These are phyloP conservation scores for Acrossocheilus wenchowensis DNA, from an alignment of 2,797 vertebrate genomes.

Conservation along the genomic window DNA sequence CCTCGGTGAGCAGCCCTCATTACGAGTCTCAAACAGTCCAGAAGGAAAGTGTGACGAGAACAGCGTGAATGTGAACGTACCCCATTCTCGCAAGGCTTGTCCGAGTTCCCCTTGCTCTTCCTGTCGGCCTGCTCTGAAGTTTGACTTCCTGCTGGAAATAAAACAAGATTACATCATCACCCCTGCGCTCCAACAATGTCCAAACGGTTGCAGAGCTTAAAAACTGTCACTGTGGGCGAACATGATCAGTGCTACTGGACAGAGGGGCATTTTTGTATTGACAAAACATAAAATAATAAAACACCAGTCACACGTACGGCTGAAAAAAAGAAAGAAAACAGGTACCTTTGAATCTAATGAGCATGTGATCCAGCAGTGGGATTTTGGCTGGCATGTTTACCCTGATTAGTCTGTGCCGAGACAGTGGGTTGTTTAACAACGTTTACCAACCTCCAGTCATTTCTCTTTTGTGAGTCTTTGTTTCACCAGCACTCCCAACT, in stretches of 20 bases:
- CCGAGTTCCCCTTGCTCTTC: slow-evolving; percentile 45
- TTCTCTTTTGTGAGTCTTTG: slow-evolving; percentile 44
- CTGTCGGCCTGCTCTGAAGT: slow-evolving; percentile 50
- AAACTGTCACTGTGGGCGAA: neutral
- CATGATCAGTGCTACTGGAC: neutral
- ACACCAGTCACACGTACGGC: neutral
- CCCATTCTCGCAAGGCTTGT: slow-evolving; percentile 54
- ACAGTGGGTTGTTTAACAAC: slow-evolving; percentile 22
- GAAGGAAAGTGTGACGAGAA: slow-evolving; percentile 12
- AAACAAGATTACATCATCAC: slow-evolving; percentile 31
- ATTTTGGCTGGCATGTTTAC: slow-evolving; percentile 41
- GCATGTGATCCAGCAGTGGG: slow-evolving; percentile 4
- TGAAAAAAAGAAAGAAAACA: neutral
- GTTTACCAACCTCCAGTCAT: slow-evolving; percentile 39
- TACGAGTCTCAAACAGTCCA: slow-evolving; percentile 3
- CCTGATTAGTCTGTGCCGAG: slow-evolving; percentile 34
- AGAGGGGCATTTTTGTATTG: neutral
- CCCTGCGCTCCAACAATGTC: neutral
- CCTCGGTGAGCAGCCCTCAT: slow-evolving; percentile 6
- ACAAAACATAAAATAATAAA: neutral
- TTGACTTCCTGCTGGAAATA: slow-evolving; percentile 54
- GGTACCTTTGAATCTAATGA: slow-evolving; percentile 39
- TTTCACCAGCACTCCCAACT: slow-evolving; percentile 12
- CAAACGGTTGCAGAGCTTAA: neutral
- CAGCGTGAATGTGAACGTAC: slow-evolving; percentile 47